Evolutionary conservation across 2,113 vertebrate species (phyloP).

Genomic region (Tragelaphus strepsiceros): DNA sequence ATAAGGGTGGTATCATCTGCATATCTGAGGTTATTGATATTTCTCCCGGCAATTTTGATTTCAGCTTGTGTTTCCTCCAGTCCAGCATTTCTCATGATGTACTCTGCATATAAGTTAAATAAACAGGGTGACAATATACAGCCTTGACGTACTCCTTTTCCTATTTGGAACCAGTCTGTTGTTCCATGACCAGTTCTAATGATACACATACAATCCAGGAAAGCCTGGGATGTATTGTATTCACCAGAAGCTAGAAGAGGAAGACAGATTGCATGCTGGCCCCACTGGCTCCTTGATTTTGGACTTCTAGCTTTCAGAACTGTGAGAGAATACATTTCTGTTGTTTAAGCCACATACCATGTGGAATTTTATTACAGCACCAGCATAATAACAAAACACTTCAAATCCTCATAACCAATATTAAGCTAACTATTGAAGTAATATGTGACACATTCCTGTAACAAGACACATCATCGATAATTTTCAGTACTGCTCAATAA

Average conservation of each 20-base stretch:
- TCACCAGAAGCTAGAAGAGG: not conserved
- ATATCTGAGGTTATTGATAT: too few relatives aligned
- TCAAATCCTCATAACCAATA: not conserved
- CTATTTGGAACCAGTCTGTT: too few relatives aligned
- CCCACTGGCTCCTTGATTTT: not conserved
- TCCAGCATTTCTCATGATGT: too few relatives aligned
- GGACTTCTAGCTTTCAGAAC: not conserved
- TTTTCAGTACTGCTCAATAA: not conserved
- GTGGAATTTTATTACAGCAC: accelerated
- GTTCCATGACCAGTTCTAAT: too few relatives aligned
- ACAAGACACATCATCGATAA: not conserved
- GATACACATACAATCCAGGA: not conserved
- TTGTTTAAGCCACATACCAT: not conserved
- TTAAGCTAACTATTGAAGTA: not conserved
- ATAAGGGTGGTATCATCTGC: too few relatives aligned
- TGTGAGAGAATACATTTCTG: not conserved
- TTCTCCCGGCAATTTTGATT: too few relatives aligned
- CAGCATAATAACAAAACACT: not conserved
- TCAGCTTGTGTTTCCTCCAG: too few relatives aligned
- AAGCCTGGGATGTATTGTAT: not conserved
- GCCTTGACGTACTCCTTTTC: too few relatives aligned
- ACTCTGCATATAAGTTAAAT: too few relatives aligned
- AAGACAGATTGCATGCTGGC: too few relatives aligned
- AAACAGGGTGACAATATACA: too few relatives aligned
- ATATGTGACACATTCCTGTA: not conserved